Base-by-base conservation (phyloP, 2,888 invertebrate genomes). In the Seladonia tumulorum region DNA sequence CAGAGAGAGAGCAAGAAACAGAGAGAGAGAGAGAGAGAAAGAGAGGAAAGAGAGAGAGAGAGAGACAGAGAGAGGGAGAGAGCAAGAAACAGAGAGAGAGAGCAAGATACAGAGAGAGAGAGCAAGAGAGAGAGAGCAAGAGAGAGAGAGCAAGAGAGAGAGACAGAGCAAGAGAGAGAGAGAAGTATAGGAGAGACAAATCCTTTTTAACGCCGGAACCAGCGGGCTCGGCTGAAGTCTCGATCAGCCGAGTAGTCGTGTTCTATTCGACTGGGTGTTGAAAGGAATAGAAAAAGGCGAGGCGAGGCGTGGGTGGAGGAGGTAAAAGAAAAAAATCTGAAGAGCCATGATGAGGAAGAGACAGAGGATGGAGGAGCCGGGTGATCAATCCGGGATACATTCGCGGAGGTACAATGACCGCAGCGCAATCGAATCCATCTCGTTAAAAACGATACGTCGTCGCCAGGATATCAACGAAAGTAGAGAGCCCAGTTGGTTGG, bases 371-470 rank as follows among this genome's bases (percentile, higher is more conserved):
- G n/a, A 16, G 68, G 45, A 22, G 22, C 25, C 22, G 29, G 76
- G 63, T n/a, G 82, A 82, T 74, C 77, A 29, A 63, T 42, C 39
- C 29, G 42, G 60, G 66, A 60, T 29, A 60, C 25, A 70, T 68
- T 79, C 76, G 83, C 79, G 39, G 18, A 42, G 72, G 72, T 47
- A 75, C 77, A 79, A 76, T 63, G 77, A 81, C 77, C 45, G 75
- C 72, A 79, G 29, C 68, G 78, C 86, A 60, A 86, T 83, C 81
- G 83, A 83, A 86, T 79, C 81, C 83, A 87, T 87, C 83, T 84
- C 85, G 80, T 83, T 84, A 87, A 78, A 75, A 79, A 76, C 63
- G 79, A 83, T 83, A 86, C 78, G 49, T 45, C 39, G 57, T 8
- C 35, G 78, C 25, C 35, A 60, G 53, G 16, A 68, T 81, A 78